Conservation (phyloP, 2,797 vertebrate species). For the Vireo griseus region DNA sequence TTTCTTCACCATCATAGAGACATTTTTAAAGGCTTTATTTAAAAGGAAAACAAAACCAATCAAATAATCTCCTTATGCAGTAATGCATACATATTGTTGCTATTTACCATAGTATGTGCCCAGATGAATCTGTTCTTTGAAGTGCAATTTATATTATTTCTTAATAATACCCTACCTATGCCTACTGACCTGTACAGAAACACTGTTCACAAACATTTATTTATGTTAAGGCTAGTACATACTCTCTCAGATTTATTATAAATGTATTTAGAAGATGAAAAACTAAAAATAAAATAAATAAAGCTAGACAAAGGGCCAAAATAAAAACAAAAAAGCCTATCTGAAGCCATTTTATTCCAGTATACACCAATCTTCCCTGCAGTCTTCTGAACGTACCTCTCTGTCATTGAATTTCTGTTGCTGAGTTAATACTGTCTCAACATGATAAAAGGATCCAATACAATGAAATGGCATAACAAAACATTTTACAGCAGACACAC, state of each 20-base stretch:
- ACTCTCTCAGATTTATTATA: constrained; percentile 18
- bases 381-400: not conserved
- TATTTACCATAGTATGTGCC: not conserved
- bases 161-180: not conserved
- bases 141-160: not conserved
- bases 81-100: not conserved
- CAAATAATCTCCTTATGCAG: not conserved
- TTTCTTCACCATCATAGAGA: not conserved
- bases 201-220: not conserved
- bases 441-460: constrained; percentile 59
- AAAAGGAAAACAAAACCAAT: not conserved
- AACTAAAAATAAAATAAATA: not conserved
- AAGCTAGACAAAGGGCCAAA: not conserved
- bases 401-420: constrained; percentile 54
- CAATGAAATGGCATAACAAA: constrained; percentile 52
- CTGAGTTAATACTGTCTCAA: constrained; percentile 52
- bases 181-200: constrained; percentile 16
- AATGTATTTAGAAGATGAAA: not conserved
- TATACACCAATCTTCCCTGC: not conserved
- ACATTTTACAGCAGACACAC: constrained; percentile 35
- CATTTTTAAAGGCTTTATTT: not conserved
- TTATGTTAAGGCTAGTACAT: not conserved
- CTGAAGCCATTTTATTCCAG: not conserved
- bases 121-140: not conserved
- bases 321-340: not conserved